Evolutionary conservation across 2,797 vertebrate genomes (phyloP).

Genomic region (Amblyopsis hoosieri): DNA sequence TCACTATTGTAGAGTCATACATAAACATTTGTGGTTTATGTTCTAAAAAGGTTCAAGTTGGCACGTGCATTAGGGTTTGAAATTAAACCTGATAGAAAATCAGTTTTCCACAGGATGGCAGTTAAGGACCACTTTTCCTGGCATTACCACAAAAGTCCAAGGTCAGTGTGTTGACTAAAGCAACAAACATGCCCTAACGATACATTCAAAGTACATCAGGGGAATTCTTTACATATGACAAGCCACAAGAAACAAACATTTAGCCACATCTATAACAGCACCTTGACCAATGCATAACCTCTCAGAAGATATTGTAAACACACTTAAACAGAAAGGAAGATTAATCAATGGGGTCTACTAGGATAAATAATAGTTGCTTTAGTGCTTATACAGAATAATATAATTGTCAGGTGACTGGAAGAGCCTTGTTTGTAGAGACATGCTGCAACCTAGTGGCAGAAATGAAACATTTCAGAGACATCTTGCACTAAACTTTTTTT

Average conservation of each 20-base stretch:
- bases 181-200: constrained; percentile 23
- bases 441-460: constrained; percentile 71
- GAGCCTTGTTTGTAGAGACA: background rate
- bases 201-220: constrained; percentile 29
- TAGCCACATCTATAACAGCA: constrained; percentile 7
- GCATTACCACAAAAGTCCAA: constrained; percentile 38
- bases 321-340: background rate
- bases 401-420: background rate
- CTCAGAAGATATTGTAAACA: background rate
- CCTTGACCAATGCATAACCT: constrained; percentile 20
- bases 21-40: constrained; percentile 52
- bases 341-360: no score
- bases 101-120: constrained; percentile 51
- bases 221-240: constrained; percentile 1
- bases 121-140: constrained; percentile 49
- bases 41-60: constrained; percentile 35
- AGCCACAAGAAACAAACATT: constrained; percentile 12
- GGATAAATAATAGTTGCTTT: background rate
- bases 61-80: constrained; percentile 49
- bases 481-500: background rate
- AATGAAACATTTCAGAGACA: background rate
- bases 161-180: constrained; percentile 39
- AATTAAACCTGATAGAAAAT: constrained; percentile 51
- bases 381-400: constrained; percentile 19
- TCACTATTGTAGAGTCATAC: constrained; percentile 24